phyloP scores from a whole-genome alignment of 2,113 vertebrate species.

The Hiodon alosoides region DNA sequence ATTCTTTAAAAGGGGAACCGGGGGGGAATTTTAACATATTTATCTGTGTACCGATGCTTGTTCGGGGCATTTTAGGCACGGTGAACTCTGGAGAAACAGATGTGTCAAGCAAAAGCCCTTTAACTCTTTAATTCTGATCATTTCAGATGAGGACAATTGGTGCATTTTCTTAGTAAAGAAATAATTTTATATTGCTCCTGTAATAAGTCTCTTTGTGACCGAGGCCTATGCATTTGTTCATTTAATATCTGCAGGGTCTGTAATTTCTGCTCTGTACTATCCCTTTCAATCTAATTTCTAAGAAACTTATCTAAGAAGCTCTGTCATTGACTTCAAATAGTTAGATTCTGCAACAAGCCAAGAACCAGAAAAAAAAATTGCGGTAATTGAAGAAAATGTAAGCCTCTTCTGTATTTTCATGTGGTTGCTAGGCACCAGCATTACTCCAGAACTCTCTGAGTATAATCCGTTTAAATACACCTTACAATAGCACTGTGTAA shows the following conservation, averaged over 20 bases:
- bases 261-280: too few relatives aligned
- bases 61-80: too few relatives aligned
- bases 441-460: too few relatives aligned
- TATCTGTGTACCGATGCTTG: too few relatives aligned
- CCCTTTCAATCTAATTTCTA: background rate
- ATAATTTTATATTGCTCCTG: background rate
- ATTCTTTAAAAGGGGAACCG: too few relatives aligned
- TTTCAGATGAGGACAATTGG: too few relatives aligned
- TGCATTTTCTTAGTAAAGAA: background rate
- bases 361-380: background rate
- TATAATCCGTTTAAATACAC: too few relatives aligned
- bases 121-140: too few relatives aligned
- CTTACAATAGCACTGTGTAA: too few relatives aligned
- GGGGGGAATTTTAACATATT: too few relatives aligned
- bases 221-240: background rate
- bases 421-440: slow-evolving; percentile 1
- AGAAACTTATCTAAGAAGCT: background rate
- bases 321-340: background rate
- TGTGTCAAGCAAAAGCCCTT: too few relatives aligned
- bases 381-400: slow-evolving; percentile 1
- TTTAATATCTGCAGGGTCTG: background rate
- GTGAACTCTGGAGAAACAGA: too few relatives aligned
- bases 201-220: background rate
- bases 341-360: background rate
- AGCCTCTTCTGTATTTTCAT: background rate